phyloP scores from a whole-genome alignment of 2,797 vertebrate genomes.

The Eidolon dupreanum region DNA sequence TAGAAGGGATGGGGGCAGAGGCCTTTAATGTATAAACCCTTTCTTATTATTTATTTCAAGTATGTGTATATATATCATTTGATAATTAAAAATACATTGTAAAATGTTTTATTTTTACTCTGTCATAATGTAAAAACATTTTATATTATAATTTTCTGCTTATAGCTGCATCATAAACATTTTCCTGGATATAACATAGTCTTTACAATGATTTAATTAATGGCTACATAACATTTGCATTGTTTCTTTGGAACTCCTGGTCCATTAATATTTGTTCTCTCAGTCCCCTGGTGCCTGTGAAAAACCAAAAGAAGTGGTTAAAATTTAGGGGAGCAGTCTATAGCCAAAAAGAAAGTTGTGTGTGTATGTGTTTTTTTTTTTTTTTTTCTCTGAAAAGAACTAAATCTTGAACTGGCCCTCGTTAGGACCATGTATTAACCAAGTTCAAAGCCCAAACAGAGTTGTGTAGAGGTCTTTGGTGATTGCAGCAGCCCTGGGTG shows the following conservation, averaged over 20 bases:
- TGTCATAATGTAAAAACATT: background rate
- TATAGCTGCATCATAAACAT: background rate
- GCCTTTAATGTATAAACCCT: background rate
- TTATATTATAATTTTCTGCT: background rate
- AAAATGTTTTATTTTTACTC: conserved; percentile 18
- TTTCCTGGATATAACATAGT: background rate
- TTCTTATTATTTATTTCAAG: conserved; percentile 37
- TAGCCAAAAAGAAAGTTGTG: background rate
- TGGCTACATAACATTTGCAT: background rate
- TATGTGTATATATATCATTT: background rate
- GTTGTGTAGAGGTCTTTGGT: background rate
- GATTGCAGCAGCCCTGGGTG: background rate
- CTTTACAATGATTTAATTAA: background rate
- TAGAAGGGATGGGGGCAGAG: background rate
- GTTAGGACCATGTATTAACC: background rate
- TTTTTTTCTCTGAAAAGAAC: background rate
- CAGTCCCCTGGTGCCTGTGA: background rate
- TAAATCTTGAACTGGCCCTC: conserved; percentile 35
- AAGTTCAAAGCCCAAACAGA: conserved; percentile 62
- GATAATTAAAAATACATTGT: background rate
- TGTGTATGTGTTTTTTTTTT: background rate
- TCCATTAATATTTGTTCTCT: background rate
- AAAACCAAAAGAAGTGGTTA: background rate
- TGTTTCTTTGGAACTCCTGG: background rate
- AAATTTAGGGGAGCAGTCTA: background rate